Conservation (phyloP, 2,888 invertebrate species). For the Nephrotoma guestfalica region DNA sequence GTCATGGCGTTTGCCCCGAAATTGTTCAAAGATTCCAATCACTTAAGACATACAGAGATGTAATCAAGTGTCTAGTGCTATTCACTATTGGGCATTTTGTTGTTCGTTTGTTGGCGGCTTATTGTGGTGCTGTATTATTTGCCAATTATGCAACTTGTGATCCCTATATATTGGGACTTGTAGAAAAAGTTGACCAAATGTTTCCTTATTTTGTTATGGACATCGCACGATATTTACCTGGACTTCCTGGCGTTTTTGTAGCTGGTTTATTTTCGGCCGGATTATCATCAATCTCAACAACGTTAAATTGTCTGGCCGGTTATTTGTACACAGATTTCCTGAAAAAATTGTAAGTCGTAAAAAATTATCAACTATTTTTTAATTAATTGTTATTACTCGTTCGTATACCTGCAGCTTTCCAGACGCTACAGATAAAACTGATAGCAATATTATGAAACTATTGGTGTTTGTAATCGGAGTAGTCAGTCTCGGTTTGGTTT, state of each 20-base stretch:
- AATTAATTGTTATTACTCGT: not conserved
- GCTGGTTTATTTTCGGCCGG: constrained; percentile 62
- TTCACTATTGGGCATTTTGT: constrained; percentile 35
- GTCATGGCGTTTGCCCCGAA: constrained; percentile 41
- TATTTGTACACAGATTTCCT: constrained; percentile 51
- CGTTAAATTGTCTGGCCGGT: constrained; percentile 45
- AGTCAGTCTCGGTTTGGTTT: constrained; percentile 38
- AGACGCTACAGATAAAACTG: constrained; percentile 21
- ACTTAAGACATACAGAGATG: constrained; percentile 39
- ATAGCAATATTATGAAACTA: constrained; percentile 19
- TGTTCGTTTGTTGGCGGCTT: constrained; percentile 40
- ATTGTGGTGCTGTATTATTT: constrained; percentile 44
- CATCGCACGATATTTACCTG: constrained; percentile 45
- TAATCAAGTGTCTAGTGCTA: constrained; percentile 21
- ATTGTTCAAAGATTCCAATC: constrained; percentile 45
- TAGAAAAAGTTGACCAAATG: constrained; percentile 43
- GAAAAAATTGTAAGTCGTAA: constrained; percentile 16
- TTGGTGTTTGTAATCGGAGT: constrained; percentile 36
- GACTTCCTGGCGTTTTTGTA: constrained; percentile 59
- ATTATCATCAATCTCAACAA: constrained; percentile 49
- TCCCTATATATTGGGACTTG: constrained; percentile 40
- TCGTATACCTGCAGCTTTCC: constrained; percentile 18
- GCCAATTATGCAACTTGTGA: constrained; percentile 51
- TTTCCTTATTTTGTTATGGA: constrained; percentile 61
- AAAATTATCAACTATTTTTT: not conserved